Percentiles rank a stretch among this genome's conserved stretches.
Evolutionary conservation across 1,140 invertebrate genomes (phyloP).

Genomic region (Lepidotrigona ventralis): DNA sequence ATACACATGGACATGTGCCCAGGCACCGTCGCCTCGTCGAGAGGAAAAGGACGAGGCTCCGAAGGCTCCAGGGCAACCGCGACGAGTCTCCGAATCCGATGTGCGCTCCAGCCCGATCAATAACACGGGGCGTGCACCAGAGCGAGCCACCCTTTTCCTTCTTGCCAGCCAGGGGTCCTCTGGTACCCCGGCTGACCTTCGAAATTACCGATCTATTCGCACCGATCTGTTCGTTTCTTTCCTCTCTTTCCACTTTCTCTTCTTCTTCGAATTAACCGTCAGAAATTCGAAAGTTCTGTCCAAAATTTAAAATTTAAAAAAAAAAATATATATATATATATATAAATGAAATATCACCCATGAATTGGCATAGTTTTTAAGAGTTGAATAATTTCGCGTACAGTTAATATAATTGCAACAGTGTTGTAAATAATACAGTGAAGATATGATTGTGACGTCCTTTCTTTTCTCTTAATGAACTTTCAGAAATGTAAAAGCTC

Average conservation of each 20-base stretch:
- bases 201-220: not conserved
- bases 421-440: too few species aligned
- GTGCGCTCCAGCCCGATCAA: constrained; percentile 75
- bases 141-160: constrained; percentile 69
- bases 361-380: too few species aligned
- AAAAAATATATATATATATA: too few species aligned
- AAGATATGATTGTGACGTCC: too few species aligned
- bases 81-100: constrained; percentile 71
- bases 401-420: too few species aligned
- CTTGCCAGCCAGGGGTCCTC: constrained; percentile 58
- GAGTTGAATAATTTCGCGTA: too few species aligned
- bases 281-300: not conserved
- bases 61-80: constrained; percentile 53
- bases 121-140: constrained; percentile 75
- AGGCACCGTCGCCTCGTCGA: constrained; percentile 22
- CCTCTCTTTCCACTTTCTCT: not conserved
- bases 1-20: constrained; percentile 25
- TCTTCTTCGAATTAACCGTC: too few species aligned
- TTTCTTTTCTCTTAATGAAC: too few species aligned
- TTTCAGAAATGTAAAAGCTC: too few species aligned
- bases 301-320: too few species aligned
- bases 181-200: constrained; percentile 58
- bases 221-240: not conserved
- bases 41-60: constrained; percentile 47
- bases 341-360: too few species aligned